Conservation (phyloP, 2,113 vertebrate genomes). For the Gobius niger region DNA sequence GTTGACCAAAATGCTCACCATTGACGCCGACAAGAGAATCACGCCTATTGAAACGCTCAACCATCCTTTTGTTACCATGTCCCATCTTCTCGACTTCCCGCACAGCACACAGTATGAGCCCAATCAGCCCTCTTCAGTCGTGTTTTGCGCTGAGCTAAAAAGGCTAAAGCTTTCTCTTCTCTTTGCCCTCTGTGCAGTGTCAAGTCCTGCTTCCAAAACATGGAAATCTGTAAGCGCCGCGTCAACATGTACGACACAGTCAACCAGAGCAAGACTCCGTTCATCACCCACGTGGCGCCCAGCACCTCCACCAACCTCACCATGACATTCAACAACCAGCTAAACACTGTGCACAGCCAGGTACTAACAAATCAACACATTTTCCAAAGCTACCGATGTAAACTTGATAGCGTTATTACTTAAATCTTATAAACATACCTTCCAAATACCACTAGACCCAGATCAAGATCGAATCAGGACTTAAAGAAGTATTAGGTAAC, state of each 20-base stretch:
- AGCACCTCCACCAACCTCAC: slow-evolving; percentile 98
- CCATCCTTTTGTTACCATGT: slow-evolving; percentile 98
- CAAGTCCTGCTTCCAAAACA: slow-evolving; percentile 99
- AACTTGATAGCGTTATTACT: too few species aligned
- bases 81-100: slow-evolving; percentile 94
- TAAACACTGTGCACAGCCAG: slow-evolving; percentile 93
- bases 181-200: slow-evolving; percentile 77
- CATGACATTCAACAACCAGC: slow-evolving; percentile 99
- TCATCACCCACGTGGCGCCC: slow-evolving; percentile 97
- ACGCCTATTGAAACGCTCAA: slow-evolving; percentile 97
- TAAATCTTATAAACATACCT: too few species aligned
- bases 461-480: too few species aligned
- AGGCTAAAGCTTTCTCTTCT: not conserved
- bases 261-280: slow-evolving; percentile 99
- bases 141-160: not conserved
- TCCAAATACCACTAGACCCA: too few species aligned
- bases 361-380: slow-evolving; percentile 23
- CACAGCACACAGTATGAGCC: slow-evolving; percentile 93
- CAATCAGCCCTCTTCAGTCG: not conserved
- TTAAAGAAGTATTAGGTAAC: too few species aligned
- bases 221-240: slow-evolving; percentile 97
- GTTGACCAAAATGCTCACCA: slow-evolving; percentile 98
- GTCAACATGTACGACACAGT: slow-evolving; percentile 97
- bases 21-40: slow-evolving; percentile 97
- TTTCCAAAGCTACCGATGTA: not conserved